Evolutionary conservation across 1,140 invertebrate species (phyloP), one percentile per base, ranked within the genome.

Genomic region (Drosophila grimshawi): DNA sequence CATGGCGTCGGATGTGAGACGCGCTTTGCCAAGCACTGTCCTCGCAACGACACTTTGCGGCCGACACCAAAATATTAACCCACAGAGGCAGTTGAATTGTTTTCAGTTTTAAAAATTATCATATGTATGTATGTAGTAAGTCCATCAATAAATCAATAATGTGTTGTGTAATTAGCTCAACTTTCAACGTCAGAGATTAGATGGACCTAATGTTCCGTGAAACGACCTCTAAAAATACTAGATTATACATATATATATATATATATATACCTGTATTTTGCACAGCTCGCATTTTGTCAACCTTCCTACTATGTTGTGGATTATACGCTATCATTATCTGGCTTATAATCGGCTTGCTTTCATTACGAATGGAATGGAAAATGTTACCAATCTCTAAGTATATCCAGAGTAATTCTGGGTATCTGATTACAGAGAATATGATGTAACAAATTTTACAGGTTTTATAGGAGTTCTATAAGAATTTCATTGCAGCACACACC

Each of bases 1-100:
- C 93, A 95, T 70, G 94, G 94, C 11, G 94, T 95, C 35, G 77
- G 86, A 39, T 97, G 96, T 91, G 96, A 97, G 74, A 86, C 93
- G 19, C 94, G 94, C 76, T 94, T 95, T 86, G 93, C 92, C 4
- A 93, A 94, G 59, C 95, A 78, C 30, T 90, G 86, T 56, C 73
- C 80, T 7, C 57, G 60, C 2, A 85, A 88, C 61, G 32, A 19
- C 4, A 86, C 83, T 5, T 46, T 19, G n/a, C 61, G 49, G 32
- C 11, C 19, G 19, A 30, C n/a, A 53, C n/a, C 32, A 3, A 32
- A 61, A 53, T 55, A 48, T 35, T 30, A 37, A 66, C 49, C n/a
- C 4, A 37, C n/a, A 48, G 43, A 60, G 4, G 57, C 32, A 48
- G 29, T 60, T 29, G 30, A 48, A 10, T 35, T 27, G 4, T 32